A percentile compares a stretch with the other conserved stretches of the same genome.
phyloP scores from a whole-genome alignment of 1,140 invertebrate species.

The Drosophila kanapiae region DNA sequence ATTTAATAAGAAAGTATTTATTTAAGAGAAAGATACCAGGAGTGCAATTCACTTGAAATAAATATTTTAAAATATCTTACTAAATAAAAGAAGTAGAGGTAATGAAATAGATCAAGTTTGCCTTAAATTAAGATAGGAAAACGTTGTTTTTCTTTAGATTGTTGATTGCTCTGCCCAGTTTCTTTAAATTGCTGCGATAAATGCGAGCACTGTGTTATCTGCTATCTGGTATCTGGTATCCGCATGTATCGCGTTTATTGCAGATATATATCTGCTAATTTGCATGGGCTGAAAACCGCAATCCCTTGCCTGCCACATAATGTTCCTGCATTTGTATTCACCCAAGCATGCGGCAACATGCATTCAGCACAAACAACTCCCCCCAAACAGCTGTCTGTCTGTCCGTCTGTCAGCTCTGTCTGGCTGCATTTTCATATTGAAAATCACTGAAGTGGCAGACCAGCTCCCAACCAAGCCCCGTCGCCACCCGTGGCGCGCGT shows the following conservation, averaged over 20 bases:
- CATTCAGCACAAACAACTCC: conserved; percentile 48
- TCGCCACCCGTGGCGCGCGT: conserved; percentile 9
- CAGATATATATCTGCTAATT: conserved; percentile 59
- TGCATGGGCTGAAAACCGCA: conserved; percentile 68
- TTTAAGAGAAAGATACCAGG: too few species aligned
- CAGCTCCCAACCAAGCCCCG: conserved; percentile 30
- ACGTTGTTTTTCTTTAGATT: not conserved
- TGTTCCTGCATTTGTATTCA: conserved; percentile 70
- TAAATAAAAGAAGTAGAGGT: too few species aligned
- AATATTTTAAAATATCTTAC: too few species aligned
- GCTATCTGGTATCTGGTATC: conserved; percentile 1
- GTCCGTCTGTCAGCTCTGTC: conserved; percentile 54
- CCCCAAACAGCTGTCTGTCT: conserved; percentile 12
- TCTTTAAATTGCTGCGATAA: conserved; percentile 30
- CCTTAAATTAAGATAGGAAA: too few species aligned
- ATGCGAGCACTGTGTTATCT: conserved; percentile 20
- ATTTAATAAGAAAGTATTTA: too few species aligned
- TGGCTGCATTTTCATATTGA: conserved; percentile 79
- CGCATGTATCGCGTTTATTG: conserved; percentile 35
- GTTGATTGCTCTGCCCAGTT: not conserved
- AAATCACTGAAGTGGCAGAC: conserved; percentile 82
- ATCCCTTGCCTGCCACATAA: conserved; percentile 67
- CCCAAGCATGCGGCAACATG: conserved; percentile 67
- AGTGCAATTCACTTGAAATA: too few species aligned
- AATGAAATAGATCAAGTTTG: not conserved